phyloP scores from a whole-genome alignment of 2,797 vertebrate species.

The Sebastes jordani region DNA sequence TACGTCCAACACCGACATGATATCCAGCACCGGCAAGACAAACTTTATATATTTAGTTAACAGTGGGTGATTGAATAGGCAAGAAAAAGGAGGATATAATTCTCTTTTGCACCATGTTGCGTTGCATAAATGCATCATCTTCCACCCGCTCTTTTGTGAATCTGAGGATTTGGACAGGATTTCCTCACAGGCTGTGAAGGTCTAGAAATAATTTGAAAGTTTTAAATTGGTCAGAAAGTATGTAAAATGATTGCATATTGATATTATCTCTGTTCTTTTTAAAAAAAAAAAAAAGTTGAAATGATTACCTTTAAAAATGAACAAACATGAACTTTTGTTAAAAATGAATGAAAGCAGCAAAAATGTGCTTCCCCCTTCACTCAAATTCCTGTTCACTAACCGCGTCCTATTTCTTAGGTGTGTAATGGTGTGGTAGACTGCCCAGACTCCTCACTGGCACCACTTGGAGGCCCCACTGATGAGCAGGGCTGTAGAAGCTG shows the following conservation, averaged over 20 bases:
- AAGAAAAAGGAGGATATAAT: neutral
- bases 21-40: neutral
- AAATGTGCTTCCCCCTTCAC: neutral
- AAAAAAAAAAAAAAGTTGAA: neutral
- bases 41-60: neutral
- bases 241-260: neutral
- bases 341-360: neutral
- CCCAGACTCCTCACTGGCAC: constrained; percentile 40
- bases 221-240: neutral
- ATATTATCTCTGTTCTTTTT: neutral
- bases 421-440: constrained; percentile 87
- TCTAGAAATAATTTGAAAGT: neutral
- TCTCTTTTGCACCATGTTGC: neutral
- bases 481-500: constrained; percentile 85
- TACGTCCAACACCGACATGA: constrained; percentile 20
- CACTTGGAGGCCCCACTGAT: constrained; percentile 61
- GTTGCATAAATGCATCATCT: neutral
- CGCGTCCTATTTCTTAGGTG: constrained; percentile 72
- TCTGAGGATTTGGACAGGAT: neutral
- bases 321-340: neutral
- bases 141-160: neutral
- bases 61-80: neutral
- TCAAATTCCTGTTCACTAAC: neutral
- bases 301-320: neutral
- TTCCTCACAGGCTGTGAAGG: neutral